These are phyloP conservation scores for Tuberolachnus salignus DNA, from an alignment of 2,888 invertebrate genomes.

Conservation along the genomic window DNA sequence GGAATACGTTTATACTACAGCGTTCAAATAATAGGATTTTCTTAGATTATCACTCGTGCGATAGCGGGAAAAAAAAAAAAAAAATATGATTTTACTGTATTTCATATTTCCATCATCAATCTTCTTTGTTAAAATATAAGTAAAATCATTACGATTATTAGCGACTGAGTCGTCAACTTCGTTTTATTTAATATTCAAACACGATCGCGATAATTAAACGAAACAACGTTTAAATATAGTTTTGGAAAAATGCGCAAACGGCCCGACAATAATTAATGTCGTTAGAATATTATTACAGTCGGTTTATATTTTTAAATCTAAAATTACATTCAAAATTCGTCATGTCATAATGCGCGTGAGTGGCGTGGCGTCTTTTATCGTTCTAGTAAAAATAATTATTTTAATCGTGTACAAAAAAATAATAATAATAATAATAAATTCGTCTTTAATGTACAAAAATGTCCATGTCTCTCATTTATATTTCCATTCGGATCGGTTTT, in stretches of 20 bases:
- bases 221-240: conserved; percentile 37
- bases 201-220: not conserved
- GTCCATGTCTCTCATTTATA: not conserved
- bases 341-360: conserved; percentile 17
- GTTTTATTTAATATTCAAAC: too few species aligned
- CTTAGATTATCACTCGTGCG: too few species aligned
- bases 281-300: not conserved
- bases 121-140: too few species aligned
- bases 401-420: not conserved
- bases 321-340: conserved; percentile 22
- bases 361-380: conserved; percentile 16
- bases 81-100: too few species aligned
- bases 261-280: conserved; percentile 38
- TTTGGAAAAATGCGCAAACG: not conserved
- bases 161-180: too few species aligned
- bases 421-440: conserved; percentile 21
- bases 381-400: conserved; percentile 35
- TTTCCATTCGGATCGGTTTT: too few species aligned
- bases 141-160: too few species aligned
- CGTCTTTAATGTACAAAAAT: not conserved
- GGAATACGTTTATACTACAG: too few species aligned
- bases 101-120: too few species aligned
- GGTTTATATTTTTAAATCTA: conserved; percentile 28
- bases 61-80: too few species aligned
- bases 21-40: too few species aligned